Evolutionary conservation across 2,113 vertebrate genomes (phyloP), one percentile per base, ranked within the genome.

Genomic region (Phyllopteryx taeniolatus): DNA sequence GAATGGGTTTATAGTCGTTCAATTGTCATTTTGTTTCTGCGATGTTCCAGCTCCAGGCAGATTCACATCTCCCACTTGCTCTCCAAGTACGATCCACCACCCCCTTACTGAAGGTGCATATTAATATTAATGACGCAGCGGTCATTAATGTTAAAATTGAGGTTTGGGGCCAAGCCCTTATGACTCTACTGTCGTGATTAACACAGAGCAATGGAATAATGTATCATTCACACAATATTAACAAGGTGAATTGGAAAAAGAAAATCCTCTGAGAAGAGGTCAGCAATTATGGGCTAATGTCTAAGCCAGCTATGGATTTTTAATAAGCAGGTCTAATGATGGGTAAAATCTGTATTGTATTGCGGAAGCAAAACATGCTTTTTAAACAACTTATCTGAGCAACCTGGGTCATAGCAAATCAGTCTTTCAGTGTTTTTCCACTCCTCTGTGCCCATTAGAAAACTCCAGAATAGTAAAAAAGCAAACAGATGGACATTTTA

Each of bases 81-180:
- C 44, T 59, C 35, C 33, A 20, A 53, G n/a, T 53, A 69, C 14
- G 31, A 69, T 53, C 67, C 68, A 54, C 73, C 60, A 68, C 56
- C 71, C 65, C 68, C 79, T 83, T 78, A 91, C 88, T 89, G 80
- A 91, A 90, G 86, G 83, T 82, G 81, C 62, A 65, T 80, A 91
- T 93, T 88, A 93, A 92, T 93, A 92, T 92, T 92, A 83, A 94
- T 93, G 87, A 88, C 84, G 84, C 82, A 80, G 89, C 84, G 83
- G 85, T 85, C 89, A 91, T 91, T 90, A 93, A 92, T 90, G 92
- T 89, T 91, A 84, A 89, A 91, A 84, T 81, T 88, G 83, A 89
- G 91, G 88, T 89, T 89, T 78, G 77, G 87, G 90, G 91, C 88
- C 82, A 60, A 83, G 83, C 87, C 88, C 89, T 91, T 88, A 75